Evolutionary conservation across 1,140 invertebrate species (phyloP), one percentile per base, ranked within the genome.

Genomic region (Drosophila erecta): DNA sequence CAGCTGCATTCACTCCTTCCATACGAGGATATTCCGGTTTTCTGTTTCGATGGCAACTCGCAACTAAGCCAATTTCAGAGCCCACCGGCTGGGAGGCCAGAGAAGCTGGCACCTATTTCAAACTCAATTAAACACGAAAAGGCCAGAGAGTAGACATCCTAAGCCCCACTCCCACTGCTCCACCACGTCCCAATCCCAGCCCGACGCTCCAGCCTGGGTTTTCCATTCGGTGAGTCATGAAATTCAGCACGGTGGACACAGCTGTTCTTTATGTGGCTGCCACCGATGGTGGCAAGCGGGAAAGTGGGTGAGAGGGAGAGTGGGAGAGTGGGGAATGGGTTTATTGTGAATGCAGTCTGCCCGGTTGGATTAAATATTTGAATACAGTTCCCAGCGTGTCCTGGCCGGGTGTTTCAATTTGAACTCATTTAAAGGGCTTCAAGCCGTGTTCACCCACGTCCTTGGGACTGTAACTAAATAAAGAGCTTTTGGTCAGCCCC

Each of bases 101-200:
- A 51, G 41, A 60, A 70, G 65, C 71, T 76, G 66, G 59, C 84
- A 87, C 79, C 84, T 83, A 89, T 89, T 87, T 87, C 84, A 87
- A 87, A 87, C 83, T 87, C 83, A 87, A 87, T 87, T 87, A 87
- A 87, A 83, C 83, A 87, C 83, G 79, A 66, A 69, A 79, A 47
- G 55, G 47, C 54, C 80, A 59, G 41, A 38, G 33, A 38, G 41
- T 17, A 30, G 41, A 49, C 20, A 37, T 38, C 24, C 40, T 37
- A 15, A n/a, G 5, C 33, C 27, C 38, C 11, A 46, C 20, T 11
- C 30, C 30, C 27, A 30, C 30, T 30, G 7, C 8, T 8, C 30
- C 30, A 30, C 8, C 30, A 30, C 30, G 8, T 30, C 30, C 7
- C 30, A 30, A 8, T 15, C 10, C 46, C 24, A 30, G 2, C 37